Evolutionary conservation across 1,140 invertebrate genomes (phyloP).

Genomic region (Calephelis nemesis): DNA sequence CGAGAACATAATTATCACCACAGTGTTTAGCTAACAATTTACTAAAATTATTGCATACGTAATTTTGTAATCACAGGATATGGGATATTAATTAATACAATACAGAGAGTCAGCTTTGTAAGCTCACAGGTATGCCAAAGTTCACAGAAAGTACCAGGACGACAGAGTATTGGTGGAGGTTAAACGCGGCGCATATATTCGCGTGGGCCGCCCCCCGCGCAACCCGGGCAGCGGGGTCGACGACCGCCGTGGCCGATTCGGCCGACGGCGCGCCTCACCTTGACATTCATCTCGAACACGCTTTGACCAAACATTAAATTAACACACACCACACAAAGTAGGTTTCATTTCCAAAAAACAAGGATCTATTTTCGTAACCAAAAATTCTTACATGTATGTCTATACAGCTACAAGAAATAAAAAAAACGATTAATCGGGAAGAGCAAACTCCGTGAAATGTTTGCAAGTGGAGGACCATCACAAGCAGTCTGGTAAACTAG

Average conservation of each 20-base stretch:
- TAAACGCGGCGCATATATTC: conserved; percentile 70
- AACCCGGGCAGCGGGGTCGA: conserved; percentile 53
- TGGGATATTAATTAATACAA: too few species aligned
- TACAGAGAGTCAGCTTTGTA: background rate
- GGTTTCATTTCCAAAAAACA: too few species aligned
- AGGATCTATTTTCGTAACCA: too few species aligned
- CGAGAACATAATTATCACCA: too few species aligned
- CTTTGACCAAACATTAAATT: conserved; percentile 63
- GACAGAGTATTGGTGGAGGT: conserved; percentile 61
- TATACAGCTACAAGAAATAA: conserved; percentile 15
- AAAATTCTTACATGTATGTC: conserved; percentile 1
- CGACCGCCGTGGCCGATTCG: conserved; percentile 68
- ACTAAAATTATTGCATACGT: too few species aligned
- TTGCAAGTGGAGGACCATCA: too few species aligned
- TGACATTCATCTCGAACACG: conserved; percentile 76
- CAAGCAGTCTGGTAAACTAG: too few species aligned
- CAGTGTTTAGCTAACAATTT: too few species aligned
- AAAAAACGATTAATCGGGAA: background rate
- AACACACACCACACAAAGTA: conserved; percentile 29
- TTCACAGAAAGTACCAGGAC: conserved; percentile 62
- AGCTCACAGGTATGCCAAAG: conserved; percentile 33
- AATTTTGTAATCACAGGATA: too few species aligned
- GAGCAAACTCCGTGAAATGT: too few species aligned
- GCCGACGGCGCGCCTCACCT: conserved; percentile 76
- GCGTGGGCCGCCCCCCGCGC: conserved; percentile 67